A percentile compares a stretch with the other conserved stretches of the same genome.
Evolutionary conservation across 1,140 invertebrate genomes (phyloP).

Genomic region (Atta cephalotes): DNA sequence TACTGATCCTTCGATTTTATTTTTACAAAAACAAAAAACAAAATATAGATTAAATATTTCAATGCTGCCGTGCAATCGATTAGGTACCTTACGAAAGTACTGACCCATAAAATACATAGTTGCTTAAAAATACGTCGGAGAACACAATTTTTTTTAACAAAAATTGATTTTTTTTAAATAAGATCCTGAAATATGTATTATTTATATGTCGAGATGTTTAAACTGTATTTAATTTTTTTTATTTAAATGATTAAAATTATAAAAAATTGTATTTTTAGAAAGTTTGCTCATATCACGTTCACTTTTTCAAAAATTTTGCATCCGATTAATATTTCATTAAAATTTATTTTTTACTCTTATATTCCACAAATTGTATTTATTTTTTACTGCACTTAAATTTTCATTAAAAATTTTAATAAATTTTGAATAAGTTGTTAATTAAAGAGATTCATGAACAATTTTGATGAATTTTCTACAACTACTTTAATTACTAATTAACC

Average conservation of each 20-base stretch:
- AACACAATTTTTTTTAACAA: too few relatives aligned
- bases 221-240: neutral
- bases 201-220: neutral
- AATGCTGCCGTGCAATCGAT: too few relatives aligned
- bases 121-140: too few relatives aligned
- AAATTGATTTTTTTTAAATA: neutral
- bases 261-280: neutral
- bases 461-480: neutral
- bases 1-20: too few relatives aligned
- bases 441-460: neutral
- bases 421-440: constrained; percentile 17
- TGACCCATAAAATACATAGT: too few relatives aligned
- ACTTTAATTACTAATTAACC: neutral
- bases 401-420: neutral
- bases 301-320: neutral
- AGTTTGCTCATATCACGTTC: neutral
- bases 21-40: too few relatives aligned
- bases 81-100: too few relatives aligned
- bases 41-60: too few relatives aligned
- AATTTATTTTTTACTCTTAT: neutral
- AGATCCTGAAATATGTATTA: too few relatives aligned
- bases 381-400: neutral
- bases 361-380: neutral
- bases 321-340: neutral
- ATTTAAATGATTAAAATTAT: neutral